Evolutionary conservation across 1,140 invertebrate species (phyloP), one percentile per base, ranked within the genome.

Genomic region (Caerostris extrusa): DNA sequence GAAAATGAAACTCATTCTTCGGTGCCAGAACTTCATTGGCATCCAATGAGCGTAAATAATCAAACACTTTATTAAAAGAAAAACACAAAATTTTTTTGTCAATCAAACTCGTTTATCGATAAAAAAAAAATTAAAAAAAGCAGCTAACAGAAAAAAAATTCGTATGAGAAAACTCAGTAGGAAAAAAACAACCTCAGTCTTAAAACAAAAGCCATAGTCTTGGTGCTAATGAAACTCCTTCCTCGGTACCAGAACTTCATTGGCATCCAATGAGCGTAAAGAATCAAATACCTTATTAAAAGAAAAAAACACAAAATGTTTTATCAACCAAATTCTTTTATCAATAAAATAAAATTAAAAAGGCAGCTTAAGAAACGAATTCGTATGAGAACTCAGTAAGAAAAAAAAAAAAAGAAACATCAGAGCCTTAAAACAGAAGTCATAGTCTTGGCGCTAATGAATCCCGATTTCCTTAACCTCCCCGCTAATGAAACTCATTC

Each of bases 11-110:
- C 64, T 6, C 69, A 17, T 69, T 77, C 55, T 67, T 19, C n/a
- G n/a, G 19, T 7, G 34, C 71, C 34, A 34, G 50, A 77, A 71
- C 67, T 90, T 67, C 50, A 83, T 67, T 77, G 67, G 50, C 82
- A 71, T 71, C 91, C 82, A 93, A 93, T 87, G 83, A 71, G 91
- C 67, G 83, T 60, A 82, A 93, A 88, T 67, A 93, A 93, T 87
- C 83, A 81, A 82, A 34, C 92, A 88, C 34, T 34, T 34, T 34
- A 34, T 34, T 34, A 34, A 34, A 34, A 34, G 34, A 34, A 34
- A 34, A 34, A 34, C 34, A 34, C 34, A 34, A 34, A 34, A 34
- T 34, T 34, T 34, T n/a, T 34, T 34, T 34, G 2, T 34, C 34
- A 34, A 34, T 34, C 34, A 34, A 34, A 34, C 34, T 34, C 34